phyloP scores from a whole-genome alignment of 2,797 vertebrate species.

The Cichlasoma orientale region DNA sequence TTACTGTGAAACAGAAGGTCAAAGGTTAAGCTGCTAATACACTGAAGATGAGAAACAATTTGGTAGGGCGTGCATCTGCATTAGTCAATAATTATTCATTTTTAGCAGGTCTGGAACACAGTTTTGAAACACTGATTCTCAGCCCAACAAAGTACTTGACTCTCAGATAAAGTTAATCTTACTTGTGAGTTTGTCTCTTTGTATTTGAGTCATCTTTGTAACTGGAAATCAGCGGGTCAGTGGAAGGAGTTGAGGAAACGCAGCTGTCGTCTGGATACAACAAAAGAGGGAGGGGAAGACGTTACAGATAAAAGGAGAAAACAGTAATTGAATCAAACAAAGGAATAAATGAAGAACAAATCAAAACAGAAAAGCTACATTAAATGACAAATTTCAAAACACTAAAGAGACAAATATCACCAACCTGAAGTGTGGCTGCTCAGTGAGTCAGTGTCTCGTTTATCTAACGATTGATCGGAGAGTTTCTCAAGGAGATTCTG shows the following conservation, averaged over 20 bases:
- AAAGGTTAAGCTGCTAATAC: constrained; percentile 8
- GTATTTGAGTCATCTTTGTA: constrained; percentile 56
- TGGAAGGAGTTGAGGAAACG: constrained; percentile 63
- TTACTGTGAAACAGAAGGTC: constrained; percentile 23
- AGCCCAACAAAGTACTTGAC: not conserved
- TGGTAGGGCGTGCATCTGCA: not conserved
- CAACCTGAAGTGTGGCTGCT: constrained; percentile 80
- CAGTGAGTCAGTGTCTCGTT: constrained; percentile 76
- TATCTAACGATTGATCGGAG: constrained; percentile 76
- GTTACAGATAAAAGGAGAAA: not conserved
- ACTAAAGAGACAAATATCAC: not conserved
- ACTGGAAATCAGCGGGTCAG: constrained; percentile 59
- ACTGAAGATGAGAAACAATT: not conserved
- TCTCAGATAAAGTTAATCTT: constrained; percentile 5
- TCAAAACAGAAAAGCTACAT: not conserved
- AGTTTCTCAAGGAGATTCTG: constrained; percentile 79
- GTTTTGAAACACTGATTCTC: not conserved
- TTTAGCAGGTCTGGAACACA: not conserved
- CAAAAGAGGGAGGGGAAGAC: not conserved
- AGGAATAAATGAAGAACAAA: not conserved
- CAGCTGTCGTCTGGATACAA: constrained; percentile 69
- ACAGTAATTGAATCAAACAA: not conserved
- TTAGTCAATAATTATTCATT: not conserved
- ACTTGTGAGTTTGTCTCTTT: constrained; percentile 57
- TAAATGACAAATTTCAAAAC: not conserved